Percentiles rank a stretch among this genome's conserved stretches.
These are phyloP conservation scores for Cossypha heuglini DNA, from an alignment of 2,797 vertebrate genomes.

Conservation along the genomic window DNA sequence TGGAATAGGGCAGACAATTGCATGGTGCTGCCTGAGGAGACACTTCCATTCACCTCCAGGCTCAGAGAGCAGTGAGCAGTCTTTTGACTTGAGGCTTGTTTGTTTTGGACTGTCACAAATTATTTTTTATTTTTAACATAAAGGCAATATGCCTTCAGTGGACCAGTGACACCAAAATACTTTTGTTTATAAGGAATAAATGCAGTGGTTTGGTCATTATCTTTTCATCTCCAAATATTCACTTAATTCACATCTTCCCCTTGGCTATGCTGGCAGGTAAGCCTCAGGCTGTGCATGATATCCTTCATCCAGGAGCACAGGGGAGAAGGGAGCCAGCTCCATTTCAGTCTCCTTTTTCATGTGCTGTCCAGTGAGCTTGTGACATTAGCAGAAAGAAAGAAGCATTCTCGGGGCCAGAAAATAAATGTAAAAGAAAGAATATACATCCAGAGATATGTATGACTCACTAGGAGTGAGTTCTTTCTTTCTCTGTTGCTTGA, in stretches of 20 bases:
- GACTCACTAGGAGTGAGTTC: neutral
- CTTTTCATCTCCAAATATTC: neutral
- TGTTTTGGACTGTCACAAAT: neutral
- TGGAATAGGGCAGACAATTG: rapidly evolving
- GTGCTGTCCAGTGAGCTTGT: neutral
- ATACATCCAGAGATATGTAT: neutral
- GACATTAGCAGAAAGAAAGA: neutral
- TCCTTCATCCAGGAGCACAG: neutral
- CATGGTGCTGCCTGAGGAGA: rapidly evolving
- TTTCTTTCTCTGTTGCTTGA: neutral
- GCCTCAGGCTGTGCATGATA: neutral
- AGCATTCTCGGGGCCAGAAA: neutral
- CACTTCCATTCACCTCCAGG: neutral
- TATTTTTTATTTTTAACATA: neutral
- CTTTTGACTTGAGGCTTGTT: neutral
- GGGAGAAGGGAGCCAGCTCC: neutral
- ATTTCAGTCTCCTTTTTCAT: neutral
- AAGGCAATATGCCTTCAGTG: neutral
- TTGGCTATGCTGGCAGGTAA: neutral
- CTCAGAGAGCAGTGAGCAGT: neutral
- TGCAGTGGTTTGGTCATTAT: neutral
- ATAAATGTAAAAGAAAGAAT: neutral
- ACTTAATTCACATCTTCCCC: neutral
- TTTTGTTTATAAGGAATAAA: neutral
- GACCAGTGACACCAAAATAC: neutral